Evolutionary conservation across 2,888 invertebrate genomes (phyloP), one percentile per base, ranked within the genome.

Genomic region (Stratiomys singularior): DNA sequence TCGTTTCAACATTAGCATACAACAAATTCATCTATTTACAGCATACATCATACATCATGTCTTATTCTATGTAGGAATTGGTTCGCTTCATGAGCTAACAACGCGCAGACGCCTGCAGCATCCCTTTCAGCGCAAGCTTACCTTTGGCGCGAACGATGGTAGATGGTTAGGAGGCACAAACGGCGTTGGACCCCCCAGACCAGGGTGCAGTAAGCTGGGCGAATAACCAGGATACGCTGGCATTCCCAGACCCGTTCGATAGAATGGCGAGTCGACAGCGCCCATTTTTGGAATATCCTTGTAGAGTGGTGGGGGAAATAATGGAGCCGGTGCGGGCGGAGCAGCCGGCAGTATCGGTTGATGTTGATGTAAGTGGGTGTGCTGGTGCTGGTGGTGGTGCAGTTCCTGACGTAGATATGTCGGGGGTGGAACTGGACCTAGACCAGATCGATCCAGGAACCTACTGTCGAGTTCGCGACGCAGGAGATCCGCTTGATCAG

Each of bases 341-440:
- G 91, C 91, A 25, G 91, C 90, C 72, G 92, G 90, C 78, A 92
- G 88, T 78, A 92, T 90, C 78, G 93, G 90, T 82, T 94, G 93
- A 86, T 95, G 94, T 85, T 95, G 95, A 89, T 96, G 96, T 84
- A 96, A 93, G 88, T 96, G 95, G 76, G 95, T 95, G 87, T 96
- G 96, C 85, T 96, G 96, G 88, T 96, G 96, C 87, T 95, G 96
- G 89, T 96, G 96, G 89, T 96, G 96, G 87, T 96, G 96, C 91
- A 96, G 93, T 89, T 95, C 96, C 72, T 95, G 95, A 84, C 94
- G 91, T 84, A 93, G 89, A 82, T 92, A 92, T 74, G 92, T 90
- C 21, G 89, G 79, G 63, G 85, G 83, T 80, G 87, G 87, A 82
- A 85, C 87, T 83, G 84, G 86, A 37, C 84, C 87, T 81, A 93